Percentiles rank a stretch among this genome's conserved stretches.
Evolutionary conservation across 2,888 invertebrate species (phyloP).

Genomic region (Ormyrus pomaceus): DNA sequence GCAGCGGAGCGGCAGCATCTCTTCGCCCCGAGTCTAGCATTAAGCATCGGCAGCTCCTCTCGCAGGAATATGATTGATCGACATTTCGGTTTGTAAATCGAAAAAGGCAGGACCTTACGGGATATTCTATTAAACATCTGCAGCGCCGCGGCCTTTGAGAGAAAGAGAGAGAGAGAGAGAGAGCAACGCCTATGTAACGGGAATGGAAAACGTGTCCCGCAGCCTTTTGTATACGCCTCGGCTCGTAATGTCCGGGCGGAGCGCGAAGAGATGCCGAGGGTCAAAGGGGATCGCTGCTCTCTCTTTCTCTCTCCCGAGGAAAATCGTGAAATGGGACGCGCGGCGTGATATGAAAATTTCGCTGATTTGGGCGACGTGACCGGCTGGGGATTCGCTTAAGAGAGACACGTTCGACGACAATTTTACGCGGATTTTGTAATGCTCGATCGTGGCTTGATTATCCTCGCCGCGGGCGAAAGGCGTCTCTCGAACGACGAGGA

Average conservation of each 20-base stretch:
- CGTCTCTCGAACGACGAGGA: background rate
- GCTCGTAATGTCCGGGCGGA: slow-evolving; percentile 17
- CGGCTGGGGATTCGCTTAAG: background rate
- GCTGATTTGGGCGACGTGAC: slow-evolving; percentile 23
- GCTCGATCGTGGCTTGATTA: background rate
- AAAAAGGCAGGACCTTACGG: slow-evolving; percentile 44
- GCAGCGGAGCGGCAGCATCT: background rate
- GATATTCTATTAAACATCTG: slow-evolving; percentile 49
- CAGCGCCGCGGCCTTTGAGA: background rate
- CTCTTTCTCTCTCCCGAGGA: background rate
- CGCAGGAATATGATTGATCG: slow-evolving; percentile 50
- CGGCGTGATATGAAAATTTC: slow-evolving; percentile 34
- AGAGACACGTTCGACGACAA: slow-evolving; percentile 16
- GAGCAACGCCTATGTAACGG: slow-evolving; percentile 54
- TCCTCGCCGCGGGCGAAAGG: background rate
- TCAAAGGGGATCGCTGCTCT: slow-evolving; percentile 33
- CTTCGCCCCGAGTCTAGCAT: background rate
- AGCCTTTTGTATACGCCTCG: slow-evolving; percentile 26
- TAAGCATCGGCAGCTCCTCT: background rate
- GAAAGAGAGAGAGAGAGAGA: slow-evolving; percentile 6
- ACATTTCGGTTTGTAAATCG: slow-evolving; percentile 48
- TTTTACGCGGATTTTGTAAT: slow-evolving; percentile 15
- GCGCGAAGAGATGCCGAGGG: slow-evolving; percentile 21
- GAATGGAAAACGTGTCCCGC: slow-evolving; percentile 53
- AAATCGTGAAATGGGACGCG: slow-evolving; percentile 34